Conservation (phyloP, 2,797 vertebrate species). For the Tarsius wallacei region DNA sequence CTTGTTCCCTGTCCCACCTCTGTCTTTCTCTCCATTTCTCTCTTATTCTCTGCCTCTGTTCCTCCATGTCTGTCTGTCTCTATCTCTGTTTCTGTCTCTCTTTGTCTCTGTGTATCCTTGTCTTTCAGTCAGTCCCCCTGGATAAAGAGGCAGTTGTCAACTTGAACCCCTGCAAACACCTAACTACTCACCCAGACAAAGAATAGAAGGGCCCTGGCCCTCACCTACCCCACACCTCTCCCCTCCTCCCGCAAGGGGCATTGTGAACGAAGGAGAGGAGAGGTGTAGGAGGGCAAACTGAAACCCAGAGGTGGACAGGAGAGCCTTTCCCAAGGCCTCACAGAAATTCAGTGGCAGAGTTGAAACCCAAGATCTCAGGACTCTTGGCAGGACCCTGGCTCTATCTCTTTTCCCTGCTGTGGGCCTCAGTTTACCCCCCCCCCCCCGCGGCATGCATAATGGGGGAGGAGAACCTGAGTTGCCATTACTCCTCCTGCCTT, state of each 20-base stretch:
- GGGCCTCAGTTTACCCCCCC: constrained; percentile 56
- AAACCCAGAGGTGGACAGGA: not conserved
- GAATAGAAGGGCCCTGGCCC: not conserved
- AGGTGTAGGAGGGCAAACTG: not conserved
- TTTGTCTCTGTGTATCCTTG: not conserved
- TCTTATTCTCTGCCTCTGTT: not conserved
- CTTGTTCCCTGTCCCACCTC: not conserved
- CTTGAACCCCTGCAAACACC: constrained; percentile 4
- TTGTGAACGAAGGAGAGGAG: too few relatives aligned
- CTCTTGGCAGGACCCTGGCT: not conserved
- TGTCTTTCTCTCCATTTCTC: not conserved
- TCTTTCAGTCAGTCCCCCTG: constrained; percentile 40
- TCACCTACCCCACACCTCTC: not conserved
- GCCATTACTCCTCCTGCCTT: constrained; percentile 38
- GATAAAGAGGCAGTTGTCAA: constrained; percentile 20
- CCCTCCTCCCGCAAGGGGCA: not conserved
- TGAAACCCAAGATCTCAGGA: constrained; percentile 32
- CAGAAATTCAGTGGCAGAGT: not conserved
- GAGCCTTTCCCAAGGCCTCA: not conserved
- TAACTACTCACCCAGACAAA: not conserved
- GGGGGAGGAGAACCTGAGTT: not conserved
- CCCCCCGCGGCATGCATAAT: constrained; percentile 12
- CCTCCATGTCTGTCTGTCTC: not conserved
- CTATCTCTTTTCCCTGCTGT: not conserved
- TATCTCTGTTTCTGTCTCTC: not conserved